Conservation (phyloP, 2,797 vertebrate species). For the Cuculus canorus region DNA sequence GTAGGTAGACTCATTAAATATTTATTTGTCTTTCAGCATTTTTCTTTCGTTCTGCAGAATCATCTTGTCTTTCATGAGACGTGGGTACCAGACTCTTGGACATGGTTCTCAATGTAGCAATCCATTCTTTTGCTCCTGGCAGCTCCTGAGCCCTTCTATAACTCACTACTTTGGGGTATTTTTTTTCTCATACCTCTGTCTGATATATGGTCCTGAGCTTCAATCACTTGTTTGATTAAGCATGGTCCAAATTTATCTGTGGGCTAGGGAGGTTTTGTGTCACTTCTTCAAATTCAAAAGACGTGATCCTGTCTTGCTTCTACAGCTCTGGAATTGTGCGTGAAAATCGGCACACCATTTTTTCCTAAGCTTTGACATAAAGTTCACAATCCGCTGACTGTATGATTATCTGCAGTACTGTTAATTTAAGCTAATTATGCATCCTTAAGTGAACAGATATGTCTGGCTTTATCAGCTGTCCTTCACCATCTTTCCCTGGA, state of each 20-base stretch:
- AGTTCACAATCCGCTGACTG: neutral
- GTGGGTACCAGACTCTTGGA: neutral
- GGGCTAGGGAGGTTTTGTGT: neutral
- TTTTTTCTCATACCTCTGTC: neutral
- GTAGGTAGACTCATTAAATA: neutral
- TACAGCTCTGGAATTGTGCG: neutral
- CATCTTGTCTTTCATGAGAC: neutral
- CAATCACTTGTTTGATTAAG: neutral
- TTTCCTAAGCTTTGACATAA: neutral
- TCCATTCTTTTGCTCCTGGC: neutral
- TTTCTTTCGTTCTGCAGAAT: neutral
- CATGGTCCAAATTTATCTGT: neutral
- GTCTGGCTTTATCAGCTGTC: neutral
- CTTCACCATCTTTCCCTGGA: neutral
- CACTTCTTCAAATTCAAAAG: neutral
- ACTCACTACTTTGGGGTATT: neutral
- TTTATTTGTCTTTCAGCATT: constrained; percentile 17
- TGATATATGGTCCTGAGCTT: neutral
- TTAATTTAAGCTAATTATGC: neutral
- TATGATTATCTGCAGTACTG: neutral
- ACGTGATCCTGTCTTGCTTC: neutral
- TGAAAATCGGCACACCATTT: neutral
- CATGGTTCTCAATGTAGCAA: neutral
- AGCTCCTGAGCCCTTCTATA: neutral
- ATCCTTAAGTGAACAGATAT: neutral